Conservation (phyloP, 2,888 invertebrate species). For the Therioaphis trifolii region DNA sequence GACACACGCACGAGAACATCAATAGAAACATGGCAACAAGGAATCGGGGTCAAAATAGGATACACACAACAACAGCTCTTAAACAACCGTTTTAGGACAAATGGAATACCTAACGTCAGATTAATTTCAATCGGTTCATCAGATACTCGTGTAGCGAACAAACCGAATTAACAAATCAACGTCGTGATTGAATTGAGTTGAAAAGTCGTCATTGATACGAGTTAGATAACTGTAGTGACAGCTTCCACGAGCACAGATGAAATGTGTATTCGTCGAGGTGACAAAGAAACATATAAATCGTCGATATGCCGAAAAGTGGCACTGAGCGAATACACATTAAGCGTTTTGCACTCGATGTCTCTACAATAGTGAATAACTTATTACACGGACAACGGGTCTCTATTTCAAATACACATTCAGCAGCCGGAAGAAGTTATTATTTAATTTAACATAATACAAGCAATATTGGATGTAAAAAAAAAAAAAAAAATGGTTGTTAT, state of each 20-base stretch:
- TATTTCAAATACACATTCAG: not conserved
- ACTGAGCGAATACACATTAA: not conserved
- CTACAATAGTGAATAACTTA: not conserved
- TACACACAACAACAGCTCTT: not conserved
- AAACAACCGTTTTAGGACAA: constrained; percentile 18
- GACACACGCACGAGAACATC: not conserved
- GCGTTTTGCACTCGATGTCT: not conserved
- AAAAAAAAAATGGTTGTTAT: constrained; percentile 41
- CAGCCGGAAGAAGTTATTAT: constrained; percentile 1
- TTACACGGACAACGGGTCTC: not conserved
- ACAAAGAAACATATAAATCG: constrained; percentile 15
- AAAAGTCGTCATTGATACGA: constrained; percentile 1
- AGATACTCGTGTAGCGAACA: constrained; percentile 12
- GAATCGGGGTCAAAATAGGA: constrained; percentile 16
- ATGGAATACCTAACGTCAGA: constrained; percentile 28
- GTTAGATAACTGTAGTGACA: not conserved
- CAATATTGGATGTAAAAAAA: constrained; percentile 24
- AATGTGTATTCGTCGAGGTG: not conserved
- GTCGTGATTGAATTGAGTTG: not conserved
- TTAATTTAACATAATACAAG: constrained; percentile 37
- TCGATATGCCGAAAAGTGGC: not conserved
- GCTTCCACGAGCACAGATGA: not conserved
- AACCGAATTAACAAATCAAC: constrained; percentile 29
- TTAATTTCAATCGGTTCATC: constrained; percentile 25
- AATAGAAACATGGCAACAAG: not conserved